These are phyloP conservation scores for Poeciliopsis turneri DNA, from an alignment of 2,797 vertebrate genomes.

Conservation along the genomic window DNA sequence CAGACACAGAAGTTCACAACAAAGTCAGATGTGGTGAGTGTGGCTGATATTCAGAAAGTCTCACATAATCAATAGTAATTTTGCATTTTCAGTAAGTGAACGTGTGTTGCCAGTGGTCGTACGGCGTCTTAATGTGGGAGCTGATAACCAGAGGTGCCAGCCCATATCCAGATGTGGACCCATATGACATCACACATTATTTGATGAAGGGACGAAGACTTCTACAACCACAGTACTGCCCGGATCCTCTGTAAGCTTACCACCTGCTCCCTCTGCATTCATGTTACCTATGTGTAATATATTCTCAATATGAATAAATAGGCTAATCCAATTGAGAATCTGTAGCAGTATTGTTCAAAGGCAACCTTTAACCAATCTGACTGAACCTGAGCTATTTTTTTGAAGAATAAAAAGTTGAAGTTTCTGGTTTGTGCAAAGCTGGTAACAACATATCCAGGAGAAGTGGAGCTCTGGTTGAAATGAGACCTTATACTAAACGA, in stretches of 20 bases:
- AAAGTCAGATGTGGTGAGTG: slow-evolving; percentile 95
- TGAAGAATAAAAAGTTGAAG: not conserved
- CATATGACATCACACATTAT: slow-evolving; percentile 91
- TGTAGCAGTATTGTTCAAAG: not conserved
- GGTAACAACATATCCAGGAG: not conserved
- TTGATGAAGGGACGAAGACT: slow-evolving; percentile 89
- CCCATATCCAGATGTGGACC: slow-evolving; percentile 90
- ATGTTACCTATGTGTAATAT: not conserved
- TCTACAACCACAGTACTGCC: slow-evolving; percentile 92
- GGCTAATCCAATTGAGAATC: not conserved
- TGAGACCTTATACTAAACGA: not conserved
- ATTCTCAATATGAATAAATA: not conserved
- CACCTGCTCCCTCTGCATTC: not conserved
- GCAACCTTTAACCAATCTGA: not conserved
- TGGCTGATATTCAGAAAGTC: not conserved
- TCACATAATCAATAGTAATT: not conserved
- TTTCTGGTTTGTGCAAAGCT: not conserved
- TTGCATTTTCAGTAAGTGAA: not conserved
- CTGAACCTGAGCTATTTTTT: not conserved
- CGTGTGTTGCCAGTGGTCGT: slow-evolving; percentile 89
- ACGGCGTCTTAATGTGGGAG: slow-evolving; percentile 96
- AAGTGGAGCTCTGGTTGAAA: not conserved
- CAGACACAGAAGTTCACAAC: slow-evolving; percentile 97
- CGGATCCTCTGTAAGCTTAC: slow-evolving; percentile 86
- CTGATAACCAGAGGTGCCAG: slow-evolving; percentile 93